phyloP scores from a whole-genome alignment of 2,113 vertebrate species.

The Cynopterus brachyotis region DNA sequence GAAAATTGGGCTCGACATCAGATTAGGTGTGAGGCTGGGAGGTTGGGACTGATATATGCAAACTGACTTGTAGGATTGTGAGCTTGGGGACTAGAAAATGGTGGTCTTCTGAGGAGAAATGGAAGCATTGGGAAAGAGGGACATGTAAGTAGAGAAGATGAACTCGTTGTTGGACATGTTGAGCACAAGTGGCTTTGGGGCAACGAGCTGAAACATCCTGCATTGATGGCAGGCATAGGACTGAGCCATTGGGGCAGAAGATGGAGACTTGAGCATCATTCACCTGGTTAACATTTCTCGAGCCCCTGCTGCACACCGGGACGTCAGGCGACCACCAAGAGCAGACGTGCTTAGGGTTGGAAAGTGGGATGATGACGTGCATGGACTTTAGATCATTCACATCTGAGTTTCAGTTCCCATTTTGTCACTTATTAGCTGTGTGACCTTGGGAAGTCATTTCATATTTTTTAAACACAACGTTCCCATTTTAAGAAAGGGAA shows the following conservation, averaged over 20 bases:
- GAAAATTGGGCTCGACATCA: neutral
- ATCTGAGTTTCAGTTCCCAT: neutral
- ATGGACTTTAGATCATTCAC: neutral
- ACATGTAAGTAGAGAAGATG: neutral
- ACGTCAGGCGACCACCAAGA: neutral
- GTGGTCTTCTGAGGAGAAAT: neutral
- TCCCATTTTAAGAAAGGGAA: neutral
- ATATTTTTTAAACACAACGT: neutral
- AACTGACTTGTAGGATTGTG: neutral
- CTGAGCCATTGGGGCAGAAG: neutral
- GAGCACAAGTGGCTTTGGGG: neutral
- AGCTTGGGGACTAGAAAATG: neutral
- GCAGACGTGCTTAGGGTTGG: neutral
- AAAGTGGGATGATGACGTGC: neutral
- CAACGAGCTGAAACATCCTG: neutral
- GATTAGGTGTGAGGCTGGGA: neutral
- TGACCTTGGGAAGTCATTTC: neutral
- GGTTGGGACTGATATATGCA: rapidly evolving
- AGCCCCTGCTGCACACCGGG: neutral
- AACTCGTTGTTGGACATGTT: neutral
- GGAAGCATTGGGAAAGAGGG: neutral
- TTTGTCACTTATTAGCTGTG: neutral
- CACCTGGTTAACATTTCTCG: neutral
- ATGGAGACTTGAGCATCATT: neutral
- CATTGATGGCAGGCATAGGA: neutral